Percentiles rank a stretch among this genome's conserved stretches.
Conservation (phyloP, 1,140 invertebrate genomes). For the Nebria ingens region DNA sequence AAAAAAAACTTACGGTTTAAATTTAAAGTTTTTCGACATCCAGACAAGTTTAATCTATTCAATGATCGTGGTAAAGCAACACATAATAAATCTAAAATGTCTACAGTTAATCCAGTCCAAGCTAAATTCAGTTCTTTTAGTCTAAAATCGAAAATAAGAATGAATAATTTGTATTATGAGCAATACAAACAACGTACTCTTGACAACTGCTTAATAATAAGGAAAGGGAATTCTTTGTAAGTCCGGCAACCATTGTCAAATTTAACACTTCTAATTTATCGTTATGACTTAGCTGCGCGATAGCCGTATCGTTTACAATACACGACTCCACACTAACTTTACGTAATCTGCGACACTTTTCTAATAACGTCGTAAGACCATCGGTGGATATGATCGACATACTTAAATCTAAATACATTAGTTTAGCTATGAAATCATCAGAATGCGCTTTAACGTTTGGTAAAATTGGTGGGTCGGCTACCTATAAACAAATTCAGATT, state of each 20-base stretch:
- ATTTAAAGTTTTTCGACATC: conserved; percentile 59
- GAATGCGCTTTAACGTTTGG: conserved; percentile 28
- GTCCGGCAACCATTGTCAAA: conserved; percentile 58
- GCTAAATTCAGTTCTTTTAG: conserved; percentile 66
- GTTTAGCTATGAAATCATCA: conserved; percentile 35
- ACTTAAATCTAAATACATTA: conserved; percentile 77
- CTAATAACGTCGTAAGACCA: conserved; percentile 52
- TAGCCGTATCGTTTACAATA: conserved; percentile 48
- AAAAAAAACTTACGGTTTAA: conserved; percentile 54
- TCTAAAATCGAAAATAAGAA: conserved; percentile 37
- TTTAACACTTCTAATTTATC: conserved; percentile 58
- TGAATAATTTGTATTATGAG: conserved; percentile 10
- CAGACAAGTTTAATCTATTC: conserved; percentile 67
- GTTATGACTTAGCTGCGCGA: conserved; percentile 54
- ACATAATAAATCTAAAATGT: conserved; percentile 51
- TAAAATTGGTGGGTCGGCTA: conserved; percentile 43
- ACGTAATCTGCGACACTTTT: conserved; percentile 54
- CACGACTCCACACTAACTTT: conserved; percentile 79
- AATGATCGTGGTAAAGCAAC: conserved; percentile 49
- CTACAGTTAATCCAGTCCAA: conserved; percentile 61
- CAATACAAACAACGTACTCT: conserved; percentile 41
- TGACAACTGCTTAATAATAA: conserved; percentile 48
- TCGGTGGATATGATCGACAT: conserved; percentile 54
- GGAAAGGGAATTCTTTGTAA: conserved; percentile 48
- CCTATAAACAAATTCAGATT: conserved; percentile 19